phyloP scores from a whole-genome alignment of 2,888 invertebrate species.

The Masnerella sp. region DNA sequence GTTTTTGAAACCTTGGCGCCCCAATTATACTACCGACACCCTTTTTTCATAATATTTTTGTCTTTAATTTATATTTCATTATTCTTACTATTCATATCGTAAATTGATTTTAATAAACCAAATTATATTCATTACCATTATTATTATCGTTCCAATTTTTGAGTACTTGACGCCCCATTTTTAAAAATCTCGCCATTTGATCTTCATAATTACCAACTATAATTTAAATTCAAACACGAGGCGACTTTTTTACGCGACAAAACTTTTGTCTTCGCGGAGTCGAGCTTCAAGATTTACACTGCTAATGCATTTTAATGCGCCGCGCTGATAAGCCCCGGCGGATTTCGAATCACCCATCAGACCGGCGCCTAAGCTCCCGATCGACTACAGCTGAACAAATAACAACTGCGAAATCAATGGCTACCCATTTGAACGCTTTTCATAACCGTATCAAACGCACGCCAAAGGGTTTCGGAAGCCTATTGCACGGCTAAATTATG shows the following conservation, averaged over 20 bases:
- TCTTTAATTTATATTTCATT: too few relatives aligned
- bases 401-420: conserved; percentile 71
- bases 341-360: conserved; percentile 63
- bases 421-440: conserved; percentile 4
- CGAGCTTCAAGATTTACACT: conserved; percentile 33
- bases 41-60: too few relatives aligned
- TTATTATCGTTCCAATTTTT: conserved; percentile 27
- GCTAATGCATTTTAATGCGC: conserved; percentile 68
- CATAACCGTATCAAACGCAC: conserved; percentile 4
- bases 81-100: too few relatives aligned
- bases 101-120: too few relatives aligned
- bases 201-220: background rate
- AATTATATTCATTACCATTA: too few relatives aligned
- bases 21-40: too few relatives aligned
- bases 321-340: conserved; percentile 67
- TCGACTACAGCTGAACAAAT: conserved; percentile 72
- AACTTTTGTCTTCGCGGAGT: conserved; percentile 11
- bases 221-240: conserved; percentile 22
- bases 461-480: conserved; percentile 40
- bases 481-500: background rate
- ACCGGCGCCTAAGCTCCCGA: conserved; percentile 10
- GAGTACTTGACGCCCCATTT: conserved; percentile 3
- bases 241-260: conserved; percentile 17
- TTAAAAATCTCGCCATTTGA: too few relatives aligned
- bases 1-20: too few relatives aligned